These are phyloP conservation scores for Drosophila sulfurigaster DNA, from an alignment of 1,140 invertebrate species.

Conservation along the genomic window DNA sequence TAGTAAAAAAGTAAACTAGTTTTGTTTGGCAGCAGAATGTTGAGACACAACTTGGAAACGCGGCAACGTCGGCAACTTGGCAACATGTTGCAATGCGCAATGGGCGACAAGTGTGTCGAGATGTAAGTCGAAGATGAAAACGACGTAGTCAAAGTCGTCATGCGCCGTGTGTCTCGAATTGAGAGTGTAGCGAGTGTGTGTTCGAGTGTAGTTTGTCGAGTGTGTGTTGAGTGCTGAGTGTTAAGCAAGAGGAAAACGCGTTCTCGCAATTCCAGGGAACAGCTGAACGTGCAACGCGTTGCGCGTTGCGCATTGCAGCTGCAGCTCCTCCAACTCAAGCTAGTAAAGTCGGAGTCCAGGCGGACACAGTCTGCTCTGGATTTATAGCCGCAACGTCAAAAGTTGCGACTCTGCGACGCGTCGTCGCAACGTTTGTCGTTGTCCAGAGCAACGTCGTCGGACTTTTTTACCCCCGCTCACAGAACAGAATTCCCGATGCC, in stretches of 20 bases:
- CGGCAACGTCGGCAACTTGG: constrained; percentile 18
- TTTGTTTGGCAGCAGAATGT: constrained; percentile 43
- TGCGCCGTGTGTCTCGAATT: constrained; percentile 34
- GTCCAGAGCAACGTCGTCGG: background rate
- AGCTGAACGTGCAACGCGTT: constrained; percentile 63
- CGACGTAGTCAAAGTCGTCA: constrained; percentile 45
- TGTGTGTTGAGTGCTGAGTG: constrained; percentile 30
- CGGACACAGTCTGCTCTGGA: constrained; percentile 74
- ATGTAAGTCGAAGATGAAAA: constrained; percentile 15
- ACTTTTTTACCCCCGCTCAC: constrained; percentile 10
- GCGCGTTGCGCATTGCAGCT: constrained; percentile 21
- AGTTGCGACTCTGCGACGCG: constrained; percentile 5
- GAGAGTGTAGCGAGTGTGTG: background rate
- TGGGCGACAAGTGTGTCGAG: constrained; percentile 49
- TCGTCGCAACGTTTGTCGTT: constrained; percentile 31
- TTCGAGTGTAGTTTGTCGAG: constrained; percentile 23
- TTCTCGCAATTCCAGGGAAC: constrained; percentile 72
- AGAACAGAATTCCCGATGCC: constrained; percentile 25
- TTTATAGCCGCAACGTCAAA: constrained; percentile 64
- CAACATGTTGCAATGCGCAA: constrained; percentile 66
- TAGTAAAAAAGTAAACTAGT: constrained; percentile 48
- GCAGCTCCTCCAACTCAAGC: constrained; percentile 15
- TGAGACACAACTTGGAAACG: constrained; percentile 47
- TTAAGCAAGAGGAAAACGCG: constrained; percentile 44
- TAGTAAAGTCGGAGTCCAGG: constrained; percentile 50